A percentile compares a stretch with the other conserved stretches of the same genome.
Evolutionary conservation across 2,888 invertebrate species (phyloP).

Genomic region (Linnaemya vulpina): DNA sequence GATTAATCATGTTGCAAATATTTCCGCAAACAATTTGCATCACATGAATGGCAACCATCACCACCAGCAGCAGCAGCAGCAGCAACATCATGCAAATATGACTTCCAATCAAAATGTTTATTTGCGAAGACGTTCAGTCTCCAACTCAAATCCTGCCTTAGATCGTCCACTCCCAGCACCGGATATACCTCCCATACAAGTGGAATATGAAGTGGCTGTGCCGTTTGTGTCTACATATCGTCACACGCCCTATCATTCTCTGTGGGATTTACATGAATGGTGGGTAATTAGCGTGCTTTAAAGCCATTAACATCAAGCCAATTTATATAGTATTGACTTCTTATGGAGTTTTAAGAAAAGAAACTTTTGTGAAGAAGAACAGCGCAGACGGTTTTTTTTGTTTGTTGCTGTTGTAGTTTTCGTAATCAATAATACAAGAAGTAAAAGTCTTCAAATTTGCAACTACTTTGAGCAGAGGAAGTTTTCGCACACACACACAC

Average conservation of each 20-base stretch:
- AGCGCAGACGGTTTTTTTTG: constrained; percentile 25
- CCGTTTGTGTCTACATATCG: constrained; percentile 82
- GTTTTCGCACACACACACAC: not conserved
- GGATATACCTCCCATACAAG: constrained; percentile 79
- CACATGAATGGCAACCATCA: constrained; percentile 62
- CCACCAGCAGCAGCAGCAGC: constrained; percentile 41
- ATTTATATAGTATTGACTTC: constrained; percentile 4
- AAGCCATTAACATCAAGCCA: constrained; percentile 39
- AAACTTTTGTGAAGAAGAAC: constrained; percentile 12
- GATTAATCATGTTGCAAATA: constrained; percentile 57
- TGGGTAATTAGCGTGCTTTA: constrained; percentile 71
- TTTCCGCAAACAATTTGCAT: constrained; percentile 51
- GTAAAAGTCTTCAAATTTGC: constrained; percentile 20
- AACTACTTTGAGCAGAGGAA: not conserved
- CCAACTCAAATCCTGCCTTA: constrained; percentile 81
- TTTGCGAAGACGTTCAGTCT: constrained; percentile 79
- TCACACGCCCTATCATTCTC: constrained; percentile 83
- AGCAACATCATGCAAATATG: constrained; percentile 34
- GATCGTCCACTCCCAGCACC: constrained; percentile 76
- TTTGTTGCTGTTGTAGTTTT: constrained; percentile 1
- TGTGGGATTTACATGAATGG: constrained; percentile 83
- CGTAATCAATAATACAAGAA: constrained; percentile 52
- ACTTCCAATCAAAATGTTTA: constrained; percentile 73
- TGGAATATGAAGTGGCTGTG: constrained; percentile 83
- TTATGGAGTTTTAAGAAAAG: not conserved